Conservation (phyloP, 2,113 vertebrate genomes). For the Chaetura pelagica region DNA sequence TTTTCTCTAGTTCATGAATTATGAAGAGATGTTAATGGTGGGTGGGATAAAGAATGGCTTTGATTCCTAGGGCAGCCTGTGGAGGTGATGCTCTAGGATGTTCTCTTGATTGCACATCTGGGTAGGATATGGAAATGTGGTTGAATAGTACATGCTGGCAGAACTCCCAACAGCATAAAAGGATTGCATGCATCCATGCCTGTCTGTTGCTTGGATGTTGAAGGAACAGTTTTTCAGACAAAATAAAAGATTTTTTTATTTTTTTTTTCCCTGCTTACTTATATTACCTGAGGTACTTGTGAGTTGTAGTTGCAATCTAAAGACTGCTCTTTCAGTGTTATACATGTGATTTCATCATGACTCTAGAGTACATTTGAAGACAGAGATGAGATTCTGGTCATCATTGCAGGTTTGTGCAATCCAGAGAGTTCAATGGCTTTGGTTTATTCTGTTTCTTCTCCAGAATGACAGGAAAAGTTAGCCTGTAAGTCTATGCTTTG, state of each 20-base stretch:
- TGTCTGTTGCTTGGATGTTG: background rate
- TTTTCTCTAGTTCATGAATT: background rate
- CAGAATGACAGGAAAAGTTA: background rate
- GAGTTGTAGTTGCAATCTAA: background rate
- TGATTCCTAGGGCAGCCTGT: background rate
- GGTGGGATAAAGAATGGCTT: background rate
- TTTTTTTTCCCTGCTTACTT: background rate
- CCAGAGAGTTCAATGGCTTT: background rate
- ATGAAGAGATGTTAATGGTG: background rate
- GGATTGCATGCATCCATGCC: background rate
- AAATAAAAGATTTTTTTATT: background rate
- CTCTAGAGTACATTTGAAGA: background rate
- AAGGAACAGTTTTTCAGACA: background rate
- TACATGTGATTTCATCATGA: background rate
- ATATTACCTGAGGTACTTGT: background rate
- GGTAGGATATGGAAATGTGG: background rate
- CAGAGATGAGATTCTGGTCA: background rate
- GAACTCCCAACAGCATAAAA: background rate
- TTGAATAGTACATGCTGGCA: background rate
- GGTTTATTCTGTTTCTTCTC: background rate
- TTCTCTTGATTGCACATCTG: background rate
- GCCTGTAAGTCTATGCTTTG: background rate
- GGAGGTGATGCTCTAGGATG: slow-evolving; percentile 23
- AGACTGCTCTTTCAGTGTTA: background rate
- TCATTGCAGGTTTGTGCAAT: background rate